Conservation (phyloP, 2,797 vertebrate genomes). For the Sardinella longiceps region DNA sequence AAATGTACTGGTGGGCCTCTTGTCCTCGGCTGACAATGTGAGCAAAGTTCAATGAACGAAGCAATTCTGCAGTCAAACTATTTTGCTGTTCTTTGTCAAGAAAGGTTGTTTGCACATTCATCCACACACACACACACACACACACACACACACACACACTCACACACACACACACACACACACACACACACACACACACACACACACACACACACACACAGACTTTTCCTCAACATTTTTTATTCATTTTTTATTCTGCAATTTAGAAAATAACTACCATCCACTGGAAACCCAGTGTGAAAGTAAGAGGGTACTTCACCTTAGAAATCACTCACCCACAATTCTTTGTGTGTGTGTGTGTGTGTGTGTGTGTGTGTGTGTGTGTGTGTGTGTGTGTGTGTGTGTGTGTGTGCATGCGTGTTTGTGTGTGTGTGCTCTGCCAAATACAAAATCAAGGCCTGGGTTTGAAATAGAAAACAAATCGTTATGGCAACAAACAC, state of each 20-base stretch:
- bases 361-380: no score
- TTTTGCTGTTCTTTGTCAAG: not conserved
- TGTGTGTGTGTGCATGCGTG: no score
- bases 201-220: not conserved
- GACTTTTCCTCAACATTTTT: no score
- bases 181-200: not conserved
- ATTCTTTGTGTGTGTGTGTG: not conserved
- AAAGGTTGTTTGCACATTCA: not conserved
- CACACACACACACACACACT: not conserved
- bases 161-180: not conserved
- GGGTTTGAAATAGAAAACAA: not conserved
- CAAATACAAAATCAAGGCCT: not conserved
- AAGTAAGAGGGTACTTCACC: not conserved
- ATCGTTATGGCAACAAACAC: conserved; percentile 5
- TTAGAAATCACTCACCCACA: not conserved
- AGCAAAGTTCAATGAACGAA: not conserved
- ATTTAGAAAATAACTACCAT: no score
- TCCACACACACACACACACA: not conserved
- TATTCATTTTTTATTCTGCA: not conserved
- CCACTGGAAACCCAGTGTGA: not conserved
- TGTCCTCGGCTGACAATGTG: no score
- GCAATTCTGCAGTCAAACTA: not conserved
- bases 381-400: no score
- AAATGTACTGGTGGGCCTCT: no score
- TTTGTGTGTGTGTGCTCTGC: not conserved